phyloP scores from a whole-genome alignment of 2,797 vertebrate genomes.

The Macroramphosus scolopax region DNA sequence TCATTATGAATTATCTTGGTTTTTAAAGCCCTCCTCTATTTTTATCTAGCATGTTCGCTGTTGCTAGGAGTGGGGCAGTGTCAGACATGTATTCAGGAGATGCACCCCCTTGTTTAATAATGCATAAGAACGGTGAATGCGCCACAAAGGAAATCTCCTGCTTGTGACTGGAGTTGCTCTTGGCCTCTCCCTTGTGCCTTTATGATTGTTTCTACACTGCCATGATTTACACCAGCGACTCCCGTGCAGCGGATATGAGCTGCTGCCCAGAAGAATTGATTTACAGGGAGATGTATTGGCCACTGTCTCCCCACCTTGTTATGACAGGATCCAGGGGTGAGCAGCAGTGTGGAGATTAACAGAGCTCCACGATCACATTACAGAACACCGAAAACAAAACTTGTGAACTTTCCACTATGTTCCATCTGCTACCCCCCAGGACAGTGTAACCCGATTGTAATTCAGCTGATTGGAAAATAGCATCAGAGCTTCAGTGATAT shows the following conservation, averaged over 20 bases:
- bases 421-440: conserved; percentile 31
- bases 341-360: conserved; percentile 41
- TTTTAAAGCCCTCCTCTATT: conserved; percentile 69
- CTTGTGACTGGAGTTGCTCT: conserved; percentile 46
- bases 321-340: conserved; percentile 64
- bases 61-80: conserved; percentile 71
- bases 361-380: conserved; percentile 50
- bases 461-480: neutral
- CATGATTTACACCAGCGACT: conserved; percentile 59
- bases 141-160: conserved; percentile 63
- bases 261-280: conserved; percentile 60
- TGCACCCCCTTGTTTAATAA: conserved; percentile 76
- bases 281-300: conserved; percentile 60
- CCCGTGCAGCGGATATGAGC: conserved; percentile 46
- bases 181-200: conserved; percentile 29
- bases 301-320: conserved; percentile 62
- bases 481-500: conserved; percentile 26
- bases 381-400: conserved; percentile 55
- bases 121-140: conserved; percentile 63
- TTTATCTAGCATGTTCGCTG: conserved; percentile 69
- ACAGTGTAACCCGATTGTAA: too few species aligned
- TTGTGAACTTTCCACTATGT: conserved; percentile 53
- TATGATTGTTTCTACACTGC: conserved; percentile 41
- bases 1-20: conserved; percentile 40
- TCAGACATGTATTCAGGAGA: conserved; percentile 63